These are phyloP conservation scores for Baccha elongata DNA, from an alignment of 2,888 invertebrate genomes.

Conservation along the genomic window DNA sequence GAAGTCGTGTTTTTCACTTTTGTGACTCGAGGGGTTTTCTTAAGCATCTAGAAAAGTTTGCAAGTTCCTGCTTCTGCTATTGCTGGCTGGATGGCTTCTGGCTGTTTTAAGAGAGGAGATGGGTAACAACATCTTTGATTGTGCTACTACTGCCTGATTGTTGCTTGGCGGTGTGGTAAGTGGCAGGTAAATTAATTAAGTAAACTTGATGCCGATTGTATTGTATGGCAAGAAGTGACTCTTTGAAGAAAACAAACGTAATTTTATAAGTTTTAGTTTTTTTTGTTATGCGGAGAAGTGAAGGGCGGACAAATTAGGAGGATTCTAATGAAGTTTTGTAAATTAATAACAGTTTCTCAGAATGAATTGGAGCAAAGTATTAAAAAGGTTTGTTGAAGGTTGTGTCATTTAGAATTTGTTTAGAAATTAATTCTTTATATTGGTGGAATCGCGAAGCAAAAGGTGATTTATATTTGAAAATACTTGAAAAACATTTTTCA, in stretches of 20 bases:
- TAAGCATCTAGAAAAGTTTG: not conserved
- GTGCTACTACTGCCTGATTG: conserved; percentile 44
- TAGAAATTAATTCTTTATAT: too few relatives aligned
- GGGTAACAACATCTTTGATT: conserved; percentile 38
- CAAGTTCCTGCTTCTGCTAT: conserved; percentile 8
- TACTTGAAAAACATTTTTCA: too few relatives aligned
- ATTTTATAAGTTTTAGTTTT: conserved; percentile 5
- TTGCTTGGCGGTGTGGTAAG: conserved; percentile 48
- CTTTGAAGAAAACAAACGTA: conserved; percentile 16
- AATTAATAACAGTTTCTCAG: conserved; percentile 24
- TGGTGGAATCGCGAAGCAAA: too few relatives aligned
- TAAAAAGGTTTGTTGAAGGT: not conserved
- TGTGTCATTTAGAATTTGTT: conserved; percentile 8
- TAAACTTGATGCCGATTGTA: conserved; percentile 64
- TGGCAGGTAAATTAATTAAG: conserved; percentile 73
- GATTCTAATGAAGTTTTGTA: conserved; percentile 19
- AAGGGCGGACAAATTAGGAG: conserved; percentile 1
- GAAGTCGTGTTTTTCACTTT: conserved; percentile 2
- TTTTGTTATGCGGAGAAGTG: not conserved
- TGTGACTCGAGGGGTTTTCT: conserved; percentile 54
- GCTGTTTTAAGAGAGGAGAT: not conserved
- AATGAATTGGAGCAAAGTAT: not conserved
- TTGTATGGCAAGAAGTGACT: conserved; percentile 4
- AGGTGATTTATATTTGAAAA: too few relatives aligned
- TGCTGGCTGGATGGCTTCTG: not conserved